phyloP scores from a whole-genome alignment of 2,113 vertebrate species.

The Pipra filicauda region DNA sequence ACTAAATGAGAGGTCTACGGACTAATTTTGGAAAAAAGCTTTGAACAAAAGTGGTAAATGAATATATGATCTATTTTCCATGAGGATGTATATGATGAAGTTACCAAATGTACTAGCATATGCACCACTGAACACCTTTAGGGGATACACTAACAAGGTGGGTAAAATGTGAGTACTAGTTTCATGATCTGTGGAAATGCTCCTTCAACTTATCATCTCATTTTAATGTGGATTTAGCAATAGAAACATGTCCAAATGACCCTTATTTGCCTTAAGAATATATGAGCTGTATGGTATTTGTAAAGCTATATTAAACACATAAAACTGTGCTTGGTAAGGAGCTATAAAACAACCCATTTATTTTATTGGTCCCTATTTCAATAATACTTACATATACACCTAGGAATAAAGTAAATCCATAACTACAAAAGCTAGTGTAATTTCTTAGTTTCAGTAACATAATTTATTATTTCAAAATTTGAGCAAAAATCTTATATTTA shows the following conservation, averaged over 20 bases:
- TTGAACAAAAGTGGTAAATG: background rate
- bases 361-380: background rate
- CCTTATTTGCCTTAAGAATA: background rate
- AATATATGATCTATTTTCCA: background rate
- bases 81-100: background rate
- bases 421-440: background rate
- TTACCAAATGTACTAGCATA: background rate
- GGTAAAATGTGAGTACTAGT: background rate
- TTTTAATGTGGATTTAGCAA: background rate
- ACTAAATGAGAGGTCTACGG: background rate
- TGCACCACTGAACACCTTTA: accelerated
- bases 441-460: background rate
- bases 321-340: background rate
- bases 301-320: background rate
- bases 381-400: background rate
- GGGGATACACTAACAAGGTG: background rate
- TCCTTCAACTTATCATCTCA: background rate
- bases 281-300: background rate
- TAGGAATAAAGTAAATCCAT: background rate
- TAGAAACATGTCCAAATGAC: background rate
- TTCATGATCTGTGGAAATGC: background rate
- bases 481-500: background rate
- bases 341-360: constrained; percentile 1
- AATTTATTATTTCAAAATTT: background rate
- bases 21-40: background rate